phyloP scores from a whole-genome alignment of 2,888 invertebrate species.

The Tortricodes alternella region DNA sequence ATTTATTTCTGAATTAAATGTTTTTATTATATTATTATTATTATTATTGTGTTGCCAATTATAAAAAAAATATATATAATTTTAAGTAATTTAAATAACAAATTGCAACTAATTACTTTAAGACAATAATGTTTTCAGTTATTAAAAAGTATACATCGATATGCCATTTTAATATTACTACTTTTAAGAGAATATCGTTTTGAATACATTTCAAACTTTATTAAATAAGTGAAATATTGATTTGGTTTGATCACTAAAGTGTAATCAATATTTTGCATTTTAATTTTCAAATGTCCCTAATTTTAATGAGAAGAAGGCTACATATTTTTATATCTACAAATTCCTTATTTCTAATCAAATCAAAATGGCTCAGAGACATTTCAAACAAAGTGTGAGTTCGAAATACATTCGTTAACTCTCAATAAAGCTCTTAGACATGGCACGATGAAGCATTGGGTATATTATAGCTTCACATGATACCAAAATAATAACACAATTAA shows the following conservation, averaged over 20 bases:
- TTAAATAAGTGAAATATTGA: too few relatives aligned
- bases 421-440: conserved; percentile 42
- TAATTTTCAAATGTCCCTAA: conserved; percentile 1
- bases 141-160: conserved; percentile 47
- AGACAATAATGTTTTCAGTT: conserved; percentile 17
- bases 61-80: conserved; percentile 1
- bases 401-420: neutral
- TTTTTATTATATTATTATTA: too few relatives aligned
- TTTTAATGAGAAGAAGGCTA: neutral
- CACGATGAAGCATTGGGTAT: conserved; percentile 38
- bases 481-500: conserved; percentile 24
- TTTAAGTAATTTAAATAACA: conserved; percentile 6
- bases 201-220: conserved; percentile 43
- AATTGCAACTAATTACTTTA: conserved; percentile 10
- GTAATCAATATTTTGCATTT: conserved; percentile 19
- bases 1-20: too few relatives aligned
- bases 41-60: conserved; percentile 19
- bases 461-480: conserved; percentile 17
- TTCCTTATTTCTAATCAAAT: neutral
- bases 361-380: neutral
- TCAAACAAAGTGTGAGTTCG: neutral
- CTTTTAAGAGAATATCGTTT: conserved; percentile 23
- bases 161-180: conserved; percentile 50
- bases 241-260: too few relatives aligned
- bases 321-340: neutral